Evolutionary conservation across 2,888 invertebrate species (phyloP), one percentile per base, ranked within the genome.

Genomic region (Tribolium freemani): DNA sequence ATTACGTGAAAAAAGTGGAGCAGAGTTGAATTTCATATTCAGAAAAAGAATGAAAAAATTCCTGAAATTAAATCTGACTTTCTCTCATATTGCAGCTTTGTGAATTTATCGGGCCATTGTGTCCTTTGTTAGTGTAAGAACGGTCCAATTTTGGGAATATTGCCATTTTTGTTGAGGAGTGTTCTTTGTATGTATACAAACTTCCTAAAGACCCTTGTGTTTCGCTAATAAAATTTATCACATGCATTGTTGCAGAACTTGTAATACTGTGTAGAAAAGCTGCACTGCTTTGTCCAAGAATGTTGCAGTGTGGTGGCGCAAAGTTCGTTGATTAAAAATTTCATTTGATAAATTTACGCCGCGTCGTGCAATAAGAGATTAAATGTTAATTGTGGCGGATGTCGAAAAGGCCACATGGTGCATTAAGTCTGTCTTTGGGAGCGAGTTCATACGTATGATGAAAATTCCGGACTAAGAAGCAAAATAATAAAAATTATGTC

Each of bases 401-500:
- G 10, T 16, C 10, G 58, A 57, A 57, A 60, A 45, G 21, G 5
- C 60, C 45, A 20, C 60, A 60, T 21, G 58, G 38, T 16, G 45
- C 38, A 51, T 67, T 46, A 50, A 57, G 44, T 61, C n/a, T 48
- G 21, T 20, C 46, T 58, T 58, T 57, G 20, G 21, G 30, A 20
- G 10, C 20, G 46, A 45, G 57, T 31, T 56, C 58, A 58, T 44
- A 57, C 63, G 21, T 63, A 53, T 51, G 60, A 69, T 69, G 69
- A 58, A 68, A 58, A 66, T 66, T 38, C 38, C 48, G 48, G 68
- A 72, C 61, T 68, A 69, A 68, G 72, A 63, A 60, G 69, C 48
- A 72, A 76, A 76, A 78, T 75, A 74, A 73, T 78, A 77, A 79
- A 79, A 79, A 79, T 80, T 78, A 78, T 77, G 77, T 75, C 72